Base-by-base conservation (phyloP, 2,113 vertebrate species). In the Leucopsar rothschildi region DNA sequence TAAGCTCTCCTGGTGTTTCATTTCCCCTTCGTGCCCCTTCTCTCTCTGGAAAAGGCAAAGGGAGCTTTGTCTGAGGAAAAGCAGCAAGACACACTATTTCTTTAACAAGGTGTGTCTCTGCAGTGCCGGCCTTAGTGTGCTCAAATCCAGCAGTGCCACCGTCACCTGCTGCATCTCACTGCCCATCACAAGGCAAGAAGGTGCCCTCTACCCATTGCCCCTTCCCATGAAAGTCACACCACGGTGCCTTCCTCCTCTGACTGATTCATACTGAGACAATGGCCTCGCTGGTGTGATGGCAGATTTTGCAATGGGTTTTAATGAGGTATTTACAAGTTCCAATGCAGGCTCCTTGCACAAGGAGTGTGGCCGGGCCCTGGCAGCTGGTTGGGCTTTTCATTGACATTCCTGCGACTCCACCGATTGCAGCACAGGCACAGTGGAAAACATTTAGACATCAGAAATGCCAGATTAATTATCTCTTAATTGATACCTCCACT, bases 401-500 rank as follows among this genome's bases (percentile, higher is more conserved):
- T 70, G 76, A 77, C 92, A 88, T 94, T 95, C 93, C 82, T 92
- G 56, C 49, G 11, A 59, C 80, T 90, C 4, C 1, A 84, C 33
- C 1, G 8, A 73, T 56, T 88, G 92, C 82, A 81, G 88, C 90
- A 93, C 65, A 42, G 60, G 52, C 91, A 64, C 60, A 7, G 63
- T 86, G 90, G 85, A 96, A 95, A 96, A 92, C 82, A 92, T 82
- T 77, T 49, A 93, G 88, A 86, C 86, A 90, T 88, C 85, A 94
- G 60, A 94, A 96, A 90, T 53, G 76, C 83, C 68, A 83, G 42
- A 88, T 94, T 86, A 93, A 97, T 96, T 93, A 92, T 64, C 68
- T 75, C 90, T 81, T 97, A 95, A 97, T 93, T 96, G 94, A 93
- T 93, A 97, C 96, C 96, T 96, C 85, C 88, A 94, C 82, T 23